Conservation (phyloP, 1,140 invertebrate genomes). For the Drosophila sproati region DNA sequence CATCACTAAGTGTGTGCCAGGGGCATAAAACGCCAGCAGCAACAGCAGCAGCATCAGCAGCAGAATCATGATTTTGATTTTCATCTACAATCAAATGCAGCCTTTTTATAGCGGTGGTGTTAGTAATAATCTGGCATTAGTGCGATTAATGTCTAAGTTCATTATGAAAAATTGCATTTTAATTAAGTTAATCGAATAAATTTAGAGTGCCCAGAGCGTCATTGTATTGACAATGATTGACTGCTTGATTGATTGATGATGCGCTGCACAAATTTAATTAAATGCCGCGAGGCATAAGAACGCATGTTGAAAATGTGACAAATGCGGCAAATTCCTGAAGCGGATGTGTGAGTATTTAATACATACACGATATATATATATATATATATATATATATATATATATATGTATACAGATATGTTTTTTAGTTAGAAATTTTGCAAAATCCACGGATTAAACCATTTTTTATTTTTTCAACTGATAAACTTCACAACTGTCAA, state of each 20-base stretch:
- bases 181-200: slow-evolving; percentile 36
- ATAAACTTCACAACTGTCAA: no score
- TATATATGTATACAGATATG: neutral
- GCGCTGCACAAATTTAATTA: slow-evolving; percentile 59
- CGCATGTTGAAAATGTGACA: neutral
- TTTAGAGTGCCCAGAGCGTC: slow-evolving; percentile 23
- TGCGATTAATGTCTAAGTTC: neutral
- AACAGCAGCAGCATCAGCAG: neutral
- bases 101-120: neutral
- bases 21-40: neutral
- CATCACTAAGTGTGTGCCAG: neutral
- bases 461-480: no score
- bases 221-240: slow-evolving; percentile 2
- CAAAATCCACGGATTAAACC: no score
- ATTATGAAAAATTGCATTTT: slow-evolving; percentile 70
- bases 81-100: slow-evolving; percentile 10
- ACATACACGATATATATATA: neutral
- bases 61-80: slow-evolving; percentile 1
- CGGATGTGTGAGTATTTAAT: neutral
- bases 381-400: neutral
- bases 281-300: slow-evolving; percentile 33
- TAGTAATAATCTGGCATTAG: slow-evolving; percentile 17
- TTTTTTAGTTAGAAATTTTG: neutral
- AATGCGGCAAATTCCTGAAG: slow-evolving; percentile 11
- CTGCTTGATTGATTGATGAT: slow-evolving; percentile 53